phyloP scores from a whole-genome alignment of 2,113 vertebrate genomes.

The Sturnira hondurensis region DNA sequence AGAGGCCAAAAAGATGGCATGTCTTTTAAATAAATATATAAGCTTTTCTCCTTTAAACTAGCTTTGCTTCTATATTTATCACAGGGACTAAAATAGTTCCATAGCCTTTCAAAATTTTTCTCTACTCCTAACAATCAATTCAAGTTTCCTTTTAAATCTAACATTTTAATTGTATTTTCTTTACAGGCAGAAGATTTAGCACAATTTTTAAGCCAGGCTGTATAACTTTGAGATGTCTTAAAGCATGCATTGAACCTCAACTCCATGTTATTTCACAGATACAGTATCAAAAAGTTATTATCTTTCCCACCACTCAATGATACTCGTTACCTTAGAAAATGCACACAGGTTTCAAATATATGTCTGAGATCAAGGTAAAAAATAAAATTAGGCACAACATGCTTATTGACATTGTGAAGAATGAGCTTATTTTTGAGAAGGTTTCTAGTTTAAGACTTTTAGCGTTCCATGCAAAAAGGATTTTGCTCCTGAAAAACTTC shows the following conservation, averaged over 20 bases:
- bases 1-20: constrained; percentile 26
- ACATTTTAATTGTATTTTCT: constrained; percentile 52
- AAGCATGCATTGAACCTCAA: constrained; percentile 40
- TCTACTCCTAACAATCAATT: constrained; percentile 44
- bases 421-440: neutral
- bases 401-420: constrained; percentile 15
- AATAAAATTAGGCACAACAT: constrained; percentile 39
- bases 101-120: neutral
- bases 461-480: neutral
- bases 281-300: constrained; percentile 36
- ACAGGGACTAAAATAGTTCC: constrained; percentile 26
- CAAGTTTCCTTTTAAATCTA: constrained; percentile 58
- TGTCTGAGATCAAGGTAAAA: neutral
- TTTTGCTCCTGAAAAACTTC: constrained; percentile 7
- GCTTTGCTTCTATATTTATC: constrained; percentile 59
- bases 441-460: neutral
- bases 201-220: constrained; percentile 30
- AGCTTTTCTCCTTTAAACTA: constrained; percentile 46
- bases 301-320: constrained; percentile 32
- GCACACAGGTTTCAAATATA: constrained; percentile 31
- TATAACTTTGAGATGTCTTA: constrained; percentile 43
- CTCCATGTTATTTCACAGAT: constrained; percentile 36
- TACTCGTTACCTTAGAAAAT: constrained; percentile 44
- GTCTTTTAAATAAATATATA: constrained; percentile 63
- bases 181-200: neutral